These are phyloP conservation scores for Selenia dentaria DNA, from an alignment of 2,888 invertebrate species.

Conservation along the genomic window DNA sequence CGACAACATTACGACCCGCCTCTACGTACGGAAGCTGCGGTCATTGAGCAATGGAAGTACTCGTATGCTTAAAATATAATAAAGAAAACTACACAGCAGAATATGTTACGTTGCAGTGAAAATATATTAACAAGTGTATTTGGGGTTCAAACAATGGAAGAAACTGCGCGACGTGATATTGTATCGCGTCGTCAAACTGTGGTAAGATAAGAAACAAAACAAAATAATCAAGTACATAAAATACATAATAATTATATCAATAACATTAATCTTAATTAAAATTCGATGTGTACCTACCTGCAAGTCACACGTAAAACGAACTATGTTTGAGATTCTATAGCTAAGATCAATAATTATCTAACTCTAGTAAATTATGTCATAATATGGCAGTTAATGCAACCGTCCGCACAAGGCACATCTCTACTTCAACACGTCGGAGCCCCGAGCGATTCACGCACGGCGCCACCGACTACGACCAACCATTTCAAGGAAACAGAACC, in stretches of 20 bases:
- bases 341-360: conserved; percentile 71
- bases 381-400: conserved; percentile 84
- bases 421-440: conserved; percentile 35
- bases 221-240: conserved; percentile 58
- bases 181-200: conserved; percentile 33
- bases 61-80: conserved; percentile 53
- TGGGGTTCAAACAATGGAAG: conserved; percentile 52
- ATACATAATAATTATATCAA: conserved; percentile 54
- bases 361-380: conserved; percentile 75
- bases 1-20: conserved; percentile 71
- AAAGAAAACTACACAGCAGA: conserved; percentile 55
- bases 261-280: conserved; percentile 65
- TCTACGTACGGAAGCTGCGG: conserved; percentile 53
- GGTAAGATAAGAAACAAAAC: conserved; percentile 59
- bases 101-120: conserved; percentile 61
- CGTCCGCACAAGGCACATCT: conserved; percentile 75
- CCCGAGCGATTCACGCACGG: neutral
- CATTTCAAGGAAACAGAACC: conserved; percentile 62
- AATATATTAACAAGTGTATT: conserved; percentile 74
- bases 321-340: conserved; percentile 69
- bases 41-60: conserved; percentile 76
- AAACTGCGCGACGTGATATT: conserved; percentile 51
- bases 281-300: conserved; percentile 76
- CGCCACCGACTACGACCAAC: conserved; percentile 57
- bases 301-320: conserved; percentile 71